Percentiles rank a stretch among this genome's conserved stretches.
phyloP scores from a whole-genome alignment of 2,797 vertebrate genomes.

The Rhodeus uyekii region DNA sequence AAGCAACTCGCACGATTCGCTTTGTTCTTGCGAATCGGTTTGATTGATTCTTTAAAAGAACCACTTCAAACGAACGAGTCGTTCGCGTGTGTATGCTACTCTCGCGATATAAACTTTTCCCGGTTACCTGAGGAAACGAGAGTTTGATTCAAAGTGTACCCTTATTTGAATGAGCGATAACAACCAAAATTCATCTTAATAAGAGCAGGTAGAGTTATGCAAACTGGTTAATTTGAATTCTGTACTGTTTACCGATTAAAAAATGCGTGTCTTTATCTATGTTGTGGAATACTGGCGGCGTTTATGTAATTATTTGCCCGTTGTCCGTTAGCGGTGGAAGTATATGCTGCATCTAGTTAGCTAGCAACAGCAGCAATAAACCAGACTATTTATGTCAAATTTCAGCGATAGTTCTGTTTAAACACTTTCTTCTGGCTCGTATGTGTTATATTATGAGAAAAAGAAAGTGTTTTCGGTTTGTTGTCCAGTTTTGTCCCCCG shows the following conservation, averaged over 20 bases:
- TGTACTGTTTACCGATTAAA: neutral
- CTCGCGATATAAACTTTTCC: conserved; percentile 71
- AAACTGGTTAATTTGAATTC: neutral
- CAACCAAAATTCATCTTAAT: neutral
- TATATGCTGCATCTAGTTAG: neutral
- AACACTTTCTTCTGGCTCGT: neutral
- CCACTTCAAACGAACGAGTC: conserved; percentile 9
- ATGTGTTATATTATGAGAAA: neutral
- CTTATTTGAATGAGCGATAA: conserved; percentile 40
- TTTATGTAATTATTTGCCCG: conserved; percentile 22
- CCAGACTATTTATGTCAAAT: neutral
- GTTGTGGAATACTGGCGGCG: neutral
- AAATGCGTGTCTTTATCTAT: neutral
- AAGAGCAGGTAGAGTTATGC: neutral
- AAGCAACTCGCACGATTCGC: neutral
- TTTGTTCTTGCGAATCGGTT: conserved; percentile 11
- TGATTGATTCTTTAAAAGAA: conserved; percentile 23
- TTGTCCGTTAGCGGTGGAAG: neutral
- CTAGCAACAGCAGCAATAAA: conserved; percentile 21
- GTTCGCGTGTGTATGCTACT: conserved; percentile 36
- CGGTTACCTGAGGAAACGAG: conserved; percentile 75
- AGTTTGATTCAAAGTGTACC: conserved; percentile 61
- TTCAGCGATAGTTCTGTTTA: neutral
- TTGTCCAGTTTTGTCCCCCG: neutral
- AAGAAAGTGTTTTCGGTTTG: neutral